phyloP scores from a whole-genome alignment of 1,140 invertebrate species.

The Hypothenemus hampei region DNA sequence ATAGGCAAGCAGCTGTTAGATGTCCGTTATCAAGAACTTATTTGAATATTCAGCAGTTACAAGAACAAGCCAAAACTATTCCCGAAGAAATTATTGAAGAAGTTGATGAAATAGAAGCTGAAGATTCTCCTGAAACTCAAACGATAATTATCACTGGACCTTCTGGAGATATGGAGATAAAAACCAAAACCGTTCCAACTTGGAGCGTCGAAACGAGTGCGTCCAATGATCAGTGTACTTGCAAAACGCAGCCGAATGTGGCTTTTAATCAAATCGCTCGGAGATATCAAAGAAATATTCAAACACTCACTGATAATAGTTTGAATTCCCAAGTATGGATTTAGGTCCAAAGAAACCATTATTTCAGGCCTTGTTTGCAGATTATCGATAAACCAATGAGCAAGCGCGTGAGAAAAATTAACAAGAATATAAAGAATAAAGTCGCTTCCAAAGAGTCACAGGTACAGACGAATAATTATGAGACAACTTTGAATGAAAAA shows the following conservation, averaged over 20 bases:
- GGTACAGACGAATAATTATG: slow-evolving; percentile 5
- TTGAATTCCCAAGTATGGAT: slow-evolving; percentile 9
- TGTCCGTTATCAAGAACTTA: slow-evolving; percentile 37
- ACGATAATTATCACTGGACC: slow-evolving; percentile 30
- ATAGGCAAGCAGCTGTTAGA: slow-evolving; percentile 24
- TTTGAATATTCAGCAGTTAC: slow-evolving; percentile 39
- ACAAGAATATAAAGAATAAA: too few species aligned
- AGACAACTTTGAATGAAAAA: slow-evolving; percentile 31
- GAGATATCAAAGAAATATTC: slow-evolving; percentile 32
- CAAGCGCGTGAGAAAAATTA: not conserved
- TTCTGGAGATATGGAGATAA: slow-evolving; percentile 36
- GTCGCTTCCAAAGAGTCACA: not conserved
- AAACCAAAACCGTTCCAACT: slow-evolving; percentile 23
- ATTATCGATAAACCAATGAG: not conserved
- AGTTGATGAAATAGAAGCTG: slow-evolving; percentile 23
- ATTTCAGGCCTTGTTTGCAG: not conserved
- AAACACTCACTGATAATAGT: slow-evolving; percentile 9
- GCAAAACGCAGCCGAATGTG: slow-evolving; percentile 28
- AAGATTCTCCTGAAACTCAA: slow-evolving; percentile 19
- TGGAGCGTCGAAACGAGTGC: slow-evolving; percentile 35
- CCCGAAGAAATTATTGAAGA: slow-evolving; percentile 37
- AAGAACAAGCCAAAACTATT: slow-evolving; percentile 40
- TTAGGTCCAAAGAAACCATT: not conserved
- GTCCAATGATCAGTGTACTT: slow-evolving; percentile 35
- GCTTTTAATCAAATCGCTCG: slow-evolving; percentile 35